phyloP scores from a whole-genome alignment of 1,140 invertebrate genomes.

The Dendrolimus kikuchii region DNA sequence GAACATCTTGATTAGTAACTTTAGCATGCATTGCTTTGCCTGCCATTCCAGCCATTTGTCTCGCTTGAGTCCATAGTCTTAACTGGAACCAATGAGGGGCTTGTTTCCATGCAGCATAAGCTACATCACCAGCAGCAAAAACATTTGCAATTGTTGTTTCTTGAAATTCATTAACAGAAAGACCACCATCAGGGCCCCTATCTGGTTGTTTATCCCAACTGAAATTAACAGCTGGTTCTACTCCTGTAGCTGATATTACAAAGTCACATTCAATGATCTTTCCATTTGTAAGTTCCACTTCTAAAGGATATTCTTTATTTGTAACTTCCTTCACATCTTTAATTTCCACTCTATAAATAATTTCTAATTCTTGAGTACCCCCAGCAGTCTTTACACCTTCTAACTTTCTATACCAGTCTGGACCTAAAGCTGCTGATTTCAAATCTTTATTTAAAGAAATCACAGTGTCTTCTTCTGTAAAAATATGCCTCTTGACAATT shows the following conservation, averaged over 20 bases:
- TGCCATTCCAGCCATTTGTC: conserved; percentile 96
- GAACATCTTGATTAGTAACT: conserved; percentile 75
- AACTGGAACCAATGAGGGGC: conserved; percentile 96
- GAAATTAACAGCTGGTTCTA: conserved; percentile 80
- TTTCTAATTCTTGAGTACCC: conserved; percentile 62
- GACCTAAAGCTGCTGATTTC: conserved; percentile 90
- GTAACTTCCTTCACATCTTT: conserved; percentile 58
- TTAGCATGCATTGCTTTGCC: conserved; percentile 90
- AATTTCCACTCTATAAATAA: conserved; percentile 84
- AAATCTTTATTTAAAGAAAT: conserved; percentile 50
- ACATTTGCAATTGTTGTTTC: conserved; percentile 85
- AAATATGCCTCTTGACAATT: conserved; percentile 80
- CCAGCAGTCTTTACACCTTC: conserved; percentile 74
- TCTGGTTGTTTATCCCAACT: conserved; percentile 72
- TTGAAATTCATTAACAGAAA: conserved; percentile 90
- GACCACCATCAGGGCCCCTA: conserved; percentile 80
- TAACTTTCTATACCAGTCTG: conserved; percentile 91
- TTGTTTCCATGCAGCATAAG: conserved; percentile 83
- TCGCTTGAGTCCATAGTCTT: conserved; percentile 97
- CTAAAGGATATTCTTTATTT: conserved; percentile 77
- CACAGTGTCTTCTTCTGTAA: conserved; percentile 72
- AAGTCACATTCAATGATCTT: conserved; percentile 89
- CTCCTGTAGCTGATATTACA: conserved; percentile 96
- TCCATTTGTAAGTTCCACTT: conserved; percentile 83
- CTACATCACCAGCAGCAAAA: conserved; percentile 97